Percentiles rank a stretch among this genome's conserved stretches.
These are phyloP conservation scores for Stomatorhinus ivindoensis DNA, from an alignment of 2,113 vertebrate species.

Conservation along the genomic window DNA sequence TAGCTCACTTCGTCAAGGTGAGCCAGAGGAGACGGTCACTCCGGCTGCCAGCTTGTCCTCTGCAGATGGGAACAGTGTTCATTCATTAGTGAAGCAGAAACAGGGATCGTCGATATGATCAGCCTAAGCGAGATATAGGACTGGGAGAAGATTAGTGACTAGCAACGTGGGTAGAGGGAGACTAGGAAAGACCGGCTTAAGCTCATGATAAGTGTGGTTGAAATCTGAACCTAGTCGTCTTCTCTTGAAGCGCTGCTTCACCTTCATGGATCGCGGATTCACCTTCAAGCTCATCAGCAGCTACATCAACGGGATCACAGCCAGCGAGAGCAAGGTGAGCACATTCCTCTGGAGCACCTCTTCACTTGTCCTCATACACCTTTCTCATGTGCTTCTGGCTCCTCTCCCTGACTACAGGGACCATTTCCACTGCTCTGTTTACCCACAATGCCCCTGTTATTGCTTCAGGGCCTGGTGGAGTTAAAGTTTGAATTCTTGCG, in stretches of 20 bases:
- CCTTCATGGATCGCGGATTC: slow-evolving; percentile 92
- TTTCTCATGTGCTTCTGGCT: not conserved
- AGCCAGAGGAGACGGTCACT: not conserved
- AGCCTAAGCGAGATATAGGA: not conserved
- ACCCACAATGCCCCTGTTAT: slow-evolving; percentile 8
- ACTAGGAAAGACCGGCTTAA: not conserved
- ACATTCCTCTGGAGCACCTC: not conserved
- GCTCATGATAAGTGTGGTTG: not conserved
- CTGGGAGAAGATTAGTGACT: not conserved
- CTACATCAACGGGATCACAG: slow-evolving; percentile 86
- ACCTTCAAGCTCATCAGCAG: slow-evolving; percentile 86
- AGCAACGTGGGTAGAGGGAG: not conserved
- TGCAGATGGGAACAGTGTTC: not conserved
- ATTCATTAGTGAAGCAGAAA: not conserved
- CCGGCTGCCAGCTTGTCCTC: not conserved
- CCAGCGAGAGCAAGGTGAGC: slow-evolving; percentile 81
- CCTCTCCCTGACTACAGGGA: not conserved
- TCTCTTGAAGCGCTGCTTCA: slow-evolving; percentile 77
- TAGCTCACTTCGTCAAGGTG: slow-evolving; percentile 89
- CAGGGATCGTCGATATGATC: not conserved
- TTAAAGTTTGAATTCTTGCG: slow-evolving; percentile 94
- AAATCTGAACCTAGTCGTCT: not conserved
- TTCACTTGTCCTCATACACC: too few species aligned
- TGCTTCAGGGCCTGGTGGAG: slow-evolving; percentile 74
- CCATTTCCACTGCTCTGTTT: not conserved